Conservation (phyloP, 2,797 vertebrate genomes). For the Benthosema pterotum region DNA sequence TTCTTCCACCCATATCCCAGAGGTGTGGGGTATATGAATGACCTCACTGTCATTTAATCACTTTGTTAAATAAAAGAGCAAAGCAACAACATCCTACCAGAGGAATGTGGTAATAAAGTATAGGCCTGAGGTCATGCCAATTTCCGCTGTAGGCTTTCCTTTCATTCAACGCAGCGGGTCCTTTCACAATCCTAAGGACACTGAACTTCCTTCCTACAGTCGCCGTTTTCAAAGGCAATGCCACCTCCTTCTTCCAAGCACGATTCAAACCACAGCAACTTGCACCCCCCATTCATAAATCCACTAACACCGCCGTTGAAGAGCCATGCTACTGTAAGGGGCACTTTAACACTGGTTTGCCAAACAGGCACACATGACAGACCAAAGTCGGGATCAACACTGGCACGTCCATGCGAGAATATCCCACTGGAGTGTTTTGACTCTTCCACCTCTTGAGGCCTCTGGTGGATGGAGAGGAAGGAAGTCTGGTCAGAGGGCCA, state of each 20-base stretch:
- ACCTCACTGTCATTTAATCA: not conserved
- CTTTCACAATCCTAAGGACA: conserved; percentile 20
- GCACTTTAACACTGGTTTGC: not conserved
- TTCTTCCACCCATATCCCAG: not conserved
- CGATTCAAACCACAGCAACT: not conserved
- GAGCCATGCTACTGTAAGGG: conserved; percentile 6
- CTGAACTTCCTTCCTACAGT: conserved; percentile 24
- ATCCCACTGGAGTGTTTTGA: conserved; percentile 46
- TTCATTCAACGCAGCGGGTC: conserved; percentile 16
- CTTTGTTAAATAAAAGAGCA: not conserved
- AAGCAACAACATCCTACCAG: not conserved
- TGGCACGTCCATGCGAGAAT: conserved; percentile 40
- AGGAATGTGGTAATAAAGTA: not conserved
- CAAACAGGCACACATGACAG: conserved; percentile 16
- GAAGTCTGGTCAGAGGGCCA: conserved; percentile 58
- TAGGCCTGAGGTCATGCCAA: not conserved
- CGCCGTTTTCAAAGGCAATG: conserved; percentile 1
- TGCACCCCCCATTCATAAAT: conserved; percentile 20
- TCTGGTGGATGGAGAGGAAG: conserved; percentile 57
- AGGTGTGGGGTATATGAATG: not conserved
- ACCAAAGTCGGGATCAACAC: conserved; percentile 35
- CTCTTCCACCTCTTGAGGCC: conserved; percentile 49
- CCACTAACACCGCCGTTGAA: conserved; percentile 6
- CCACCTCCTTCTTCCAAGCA: conserved; percentile 12
- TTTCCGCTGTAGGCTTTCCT: conserved; percentile 15